Base-by-base conservation (phyloP, 2,797 vertebrate species). In the Bufotes viridis region DNA sequence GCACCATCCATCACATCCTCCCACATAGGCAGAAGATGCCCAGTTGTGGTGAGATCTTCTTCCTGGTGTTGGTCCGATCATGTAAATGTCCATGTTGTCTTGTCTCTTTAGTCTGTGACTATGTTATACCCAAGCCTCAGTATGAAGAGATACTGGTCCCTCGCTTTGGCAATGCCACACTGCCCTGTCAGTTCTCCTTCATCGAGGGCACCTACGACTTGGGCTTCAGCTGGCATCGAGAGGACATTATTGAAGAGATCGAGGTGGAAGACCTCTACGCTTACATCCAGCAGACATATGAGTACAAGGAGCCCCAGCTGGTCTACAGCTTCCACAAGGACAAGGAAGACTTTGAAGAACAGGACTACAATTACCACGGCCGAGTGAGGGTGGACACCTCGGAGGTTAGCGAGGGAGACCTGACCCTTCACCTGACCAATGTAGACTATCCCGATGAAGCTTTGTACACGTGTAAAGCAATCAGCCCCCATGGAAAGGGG, bases 171-270 rank as follows among this genome's bases (percentile, higher is more conserved):
- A 89, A 90, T 13, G 89, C 87, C 91, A 83, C 88, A 29, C 55
- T 91, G 60, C 87, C 88, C n/a, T 91, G 91, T 63, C 60, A 87
- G 1, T 91, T 93, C 91, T 91, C 91, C 81, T 94, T 94, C 81
- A 91, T 92, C 75, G 87, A 93, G 2, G 84, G 78, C 79, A 91
- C 75, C 1, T 89, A 92, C 22, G 89, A 92, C 76, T 84, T 93
- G 61, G 85, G 89, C 18, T 92, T 93, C 87, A 90, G 88, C 84
- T 93, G 91, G 92, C 88, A 92, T 75, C 91, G 91, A 57, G 92
- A 93, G 89, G 91, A 94, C 80, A 91, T 93, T 29, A 81, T 42
- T 84, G 91, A 93, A 69, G 92, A 92, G 78, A 92, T 93, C 9
- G 90, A 92, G 65, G 91, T 91, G 22, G 91, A 91, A 22, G 86